These are phyloP conservation scores for Tragelaphus buxtoni DNA, from an alignment of 2,113 vertebrate species.

Conservation along the genomic window DNA sequence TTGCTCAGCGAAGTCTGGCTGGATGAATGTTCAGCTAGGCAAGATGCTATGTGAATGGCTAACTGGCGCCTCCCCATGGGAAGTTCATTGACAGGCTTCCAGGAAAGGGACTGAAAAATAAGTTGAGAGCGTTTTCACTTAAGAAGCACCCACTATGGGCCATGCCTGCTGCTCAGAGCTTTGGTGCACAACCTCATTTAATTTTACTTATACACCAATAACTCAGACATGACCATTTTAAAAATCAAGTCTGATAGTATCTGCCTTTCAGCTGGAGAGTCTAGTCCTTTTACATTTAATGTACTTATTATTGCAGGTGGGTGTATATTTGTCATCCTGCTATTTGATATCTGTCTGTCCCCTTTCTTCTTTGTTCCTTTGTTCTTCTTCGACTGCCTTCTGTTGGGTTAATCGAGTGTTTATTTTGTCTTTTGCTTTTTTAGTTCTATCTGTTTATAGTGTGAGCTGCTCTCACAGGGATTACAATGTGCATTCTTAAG, in stretches of 20 bases:
- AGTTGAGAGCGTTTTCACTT: neutral
- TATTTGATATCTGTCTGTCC: neutral
- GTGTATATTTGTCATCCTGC: neutral
- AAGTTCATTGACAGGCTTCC: neutral
- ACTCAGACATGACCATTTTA: neutral
- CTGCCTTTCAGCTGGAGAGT: neutral
- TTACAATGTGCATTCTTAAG: neutral
- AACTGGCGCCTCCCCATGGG: neutral
- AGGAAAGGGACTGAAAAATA: neutral
- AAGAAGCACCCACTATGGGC: neutral
- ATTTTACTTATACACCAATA: neutral
- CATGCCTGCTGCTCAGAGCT: neutral
- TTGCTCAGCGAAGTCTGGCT: too few species aligned
- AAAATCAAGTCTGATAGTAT: neutral
- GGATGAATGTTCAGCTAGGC: neutral
- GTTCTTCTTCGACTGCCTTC: neutral
- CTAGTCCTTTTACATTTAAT: neutral
- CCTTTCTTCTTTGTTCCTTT: neutral
- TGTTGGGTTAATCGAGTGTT: neutral
- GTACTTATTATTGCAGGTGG: neutral
- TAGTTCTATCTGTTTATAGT: neutral
- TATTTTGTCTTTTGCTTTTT: neutral
- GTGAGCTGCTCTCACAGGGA: neutral
- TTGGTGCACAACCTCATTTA: neutral
- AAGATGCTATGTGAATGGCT: neutral